Conservation (phyloP, 2,797 vertebrate genomes). For the Podarcis lilfordi region DNA sequence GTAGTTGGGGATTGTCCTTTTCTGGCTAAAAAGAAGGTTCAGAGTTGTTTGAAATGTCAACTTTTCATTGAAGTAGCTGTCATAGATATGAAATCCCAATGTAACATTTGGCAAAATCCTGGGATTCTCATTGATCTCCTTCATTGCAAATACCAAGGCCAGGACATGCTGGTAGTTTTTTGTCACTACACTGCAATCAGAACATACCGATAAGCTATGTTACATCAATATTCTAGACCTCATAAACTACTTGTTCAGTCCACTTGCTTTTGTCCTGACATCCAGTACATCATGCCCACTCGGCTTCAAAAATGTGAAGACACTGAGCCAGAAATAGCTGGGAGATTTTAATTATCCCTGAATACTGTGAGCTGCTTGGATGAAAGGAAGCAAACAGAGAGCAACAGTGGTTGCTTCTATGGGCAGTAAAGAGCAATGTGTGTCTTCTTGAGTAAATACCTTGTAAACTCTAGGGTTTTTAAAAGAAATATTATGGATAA, state of each 20-base stretch:
- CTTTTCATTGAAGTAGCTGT: slow-evolving; percentile 3
- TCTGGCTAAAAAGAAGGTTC: slow-evolving; percentile 2
- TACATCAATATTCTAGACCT: background rate
- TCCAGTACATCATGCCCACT: background rate
- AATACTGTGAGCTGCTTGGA: too few relatives aligned
- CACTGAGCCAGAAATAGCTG: background rate
- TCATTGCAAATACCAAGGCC: slow-evolving; percentile 12
- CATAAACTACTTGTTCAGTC: background rate
- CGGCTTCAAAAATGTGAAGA: background rate
- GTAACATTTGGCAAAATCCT: slow-evolving; percentile 14
- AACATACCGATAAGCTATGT: background rate
- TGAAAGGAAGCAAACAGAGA: too few relatives aligned
- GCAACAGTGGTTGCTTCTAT: too few relatives aligned
- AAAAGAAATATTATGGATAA: too few relatives aligned
- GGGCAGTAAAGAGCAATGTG: too few relatives aligned
- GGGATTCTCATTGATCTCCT: slow-evolving; percentile 16
- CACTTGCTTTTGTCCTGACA: background rate
- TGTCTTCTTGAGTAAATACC: too few relatives aligned
- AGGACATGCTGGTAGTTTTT: slow-evolving; percentile 27
- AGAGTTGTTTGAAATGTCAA: background rate
- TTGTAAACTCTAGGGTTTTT: too few relatives aligned
- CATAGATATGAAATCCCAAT: slow-evolving; percentile 25
- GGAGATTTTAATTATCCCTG: background rate
- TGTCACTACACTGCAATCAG: background rate
- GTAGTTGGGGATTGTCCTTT: slow-evolving; percentile 8